phyloP scores from a whole-genome alignment of 2,113 vertebrate genomes.

The Ciconia stormi region DNA sequence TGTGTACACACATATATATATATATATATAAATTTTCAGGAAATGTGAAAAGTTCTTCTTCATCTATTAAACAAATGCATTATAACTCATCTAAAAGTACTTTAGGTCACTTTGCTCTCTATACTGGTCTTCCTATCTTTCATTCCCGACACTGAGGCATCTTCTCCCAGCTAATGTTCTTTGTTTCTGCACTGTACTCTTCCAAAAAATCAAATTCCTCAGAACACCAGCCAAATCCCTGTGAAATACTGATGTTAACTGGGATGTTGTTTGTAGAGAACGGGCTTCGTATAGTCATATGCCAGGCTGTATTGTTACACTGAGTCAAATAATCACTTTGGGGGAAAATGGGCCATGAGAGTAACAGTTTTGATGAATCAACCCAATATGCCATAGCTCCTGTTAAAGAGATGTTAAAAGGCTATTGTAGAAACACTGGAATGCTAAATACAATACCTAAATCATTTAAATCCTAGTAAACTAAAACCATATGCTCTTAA shows the following conservation, averaged over 20 bases:
- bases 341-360: neutral
- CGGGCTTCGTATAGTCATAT: neutral
- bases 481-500: neutral
- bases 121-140: neutral
- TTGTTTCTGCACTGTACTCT: neutral
- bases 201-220: neutral
- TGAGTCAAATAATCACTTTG: neutral
- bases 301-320: neutral
- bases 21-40: neutral
- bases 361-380: neutral
- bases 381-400: neutral
- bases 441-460: neutral
- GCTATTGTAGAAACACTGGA: neutral
- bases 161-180: neutral
- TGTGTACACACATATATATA: accelerated
- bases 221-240: neutral
- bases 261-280: neutral
- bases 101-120: neutral
- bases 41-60: neutral
- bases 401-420: neutral
- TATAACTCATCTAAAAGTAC: neutral
- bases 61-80: neutral
- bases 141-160: neutral
- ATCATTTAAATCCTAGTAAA: neutral
- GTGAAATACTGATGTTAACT: neutral